These are phyloP conservation scores for Bactericera cockerelli DNA, from an alignment of 1,140 invertebrate species.

Conservation along the genomic window DNA sequence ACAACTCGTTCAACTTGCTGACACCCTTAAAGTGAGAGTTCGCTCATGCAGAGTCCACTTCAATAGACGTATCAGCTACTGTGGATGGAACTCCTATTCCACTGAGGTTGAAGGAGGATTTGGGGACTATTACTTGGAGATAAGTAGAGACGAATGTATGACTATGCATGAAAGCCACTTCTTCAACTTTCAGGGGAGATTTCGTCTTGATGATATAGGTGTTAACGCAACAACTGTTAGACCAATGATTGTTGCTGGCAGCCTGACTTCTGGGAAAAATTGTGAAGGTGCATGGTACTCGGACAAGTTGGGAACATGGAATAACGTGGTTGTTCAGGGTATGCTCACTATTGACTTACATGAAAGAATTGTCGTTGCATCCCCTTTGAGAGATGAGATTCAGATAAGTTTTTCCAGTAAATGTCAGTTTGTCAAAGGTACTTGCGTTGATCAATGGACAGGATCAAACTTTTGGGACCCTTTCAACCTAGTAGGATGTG, in stretches of 20 bases:
- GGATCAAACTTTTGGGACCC: not conserved
- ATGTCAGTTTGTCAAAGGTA: too few species aligned
- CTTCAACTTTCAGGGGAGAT: not conserved
- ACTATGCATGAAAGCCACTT: not conserved
- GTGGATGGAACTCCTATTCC: not conserved
- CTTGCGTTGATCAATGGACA: too few species aligned
- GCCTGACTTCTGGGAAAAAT: not conserved
- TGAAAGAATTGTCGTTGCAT: too few species aligned
- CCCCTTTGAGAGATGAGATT: too few species aligned
- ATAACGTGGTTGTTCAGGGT: too few species aligned
- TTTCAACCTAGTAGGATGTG: constrained; percentile 18
- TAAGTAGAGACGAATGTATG: not conserved
- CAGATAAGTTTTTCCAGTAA: too few species aligned
- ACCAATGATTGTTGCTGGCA: not conserved
- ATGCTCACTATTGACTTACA: too few species aligned
- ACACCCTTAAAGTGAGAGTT: not conserved
- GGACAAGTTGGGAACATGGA: not conserved
- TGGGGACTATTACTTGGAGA: not conserved
- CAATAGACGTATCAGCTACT: not conserved
- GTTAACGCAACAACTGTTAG: not conserved
- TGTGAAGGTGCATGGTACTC: not conserved
- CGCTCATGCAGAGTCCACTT: not conserved
- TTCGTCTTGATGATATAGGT: not conserved
- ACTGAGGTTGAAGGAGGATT: not conserved
- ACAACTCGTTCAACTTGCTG: not conserved